These are phyloP conservation scores for Fragum whitleyi DNA, from an alignment of 2,888 invertebrate species.

Conservation along the genomic window DNA sequence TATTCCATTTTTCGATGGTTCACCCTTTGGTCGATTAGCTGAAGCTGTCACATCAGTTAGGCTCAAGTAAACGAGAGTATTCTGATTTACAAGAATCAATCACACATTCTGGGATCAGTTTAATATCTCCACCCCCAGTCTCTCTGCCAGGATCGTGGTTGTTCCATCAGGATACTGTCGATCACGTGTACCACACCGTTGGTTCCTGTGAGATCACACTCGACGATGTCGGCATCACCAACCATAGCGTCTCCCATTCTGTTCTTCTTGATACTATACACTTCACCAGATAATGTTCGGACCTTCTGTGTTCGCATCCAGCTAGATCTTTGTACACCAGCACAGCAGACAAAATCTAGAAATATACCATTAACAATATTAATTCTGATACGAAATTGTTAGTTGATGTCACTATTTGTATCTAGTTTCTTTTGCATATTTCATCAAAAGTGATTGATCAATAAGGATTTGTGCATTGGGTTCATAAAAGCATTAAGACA, in stretches of 20 bases:
- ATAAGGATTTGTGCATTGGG: too few relatives aligned
- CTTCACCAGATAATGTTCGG: slow-evolving; percentile 80
- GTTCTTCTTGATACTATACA: slow-evolving; percentile 37
- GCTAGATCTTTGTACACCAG: slow-evolving; percentile 83
- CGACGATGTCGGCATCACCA: slow-evolving; percentile 84
- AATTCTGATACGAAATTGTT: too few relatives aligned
- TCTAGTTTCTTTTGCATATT: too few relatives aligned
- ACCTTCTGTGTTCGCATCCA: slow-evolving; percentile 84
- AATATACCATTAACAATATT: slow-evolving; percentile 3
- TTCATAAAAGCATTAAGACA: too few relatives aligned
- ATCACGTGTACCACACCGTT: slow-evolving; percentile 91
- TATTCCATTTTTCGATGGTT: too few relatives aligned
- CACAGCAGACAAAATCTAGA: slow-evolving; percentile 84
- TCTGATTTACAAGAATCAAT: too few relatives aligned
- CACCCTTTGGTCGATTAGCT: too few relatives aligned
- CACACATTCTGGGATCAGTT: neutral
- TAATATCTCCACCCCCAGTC: slow-evolving; percentile 7
- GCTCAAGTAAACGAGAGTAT: too few relatives aligned
- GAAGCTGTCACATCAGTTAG: too few relatives aligned
- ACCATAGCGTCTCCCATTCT: slow-evolving; percentile 71
- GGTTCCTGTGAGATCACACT: slow-evolving; percentile 88
- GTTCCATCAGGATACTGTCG: slow-evolving; percentile 87
- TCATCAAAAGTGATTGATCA: too few relatives aligned
- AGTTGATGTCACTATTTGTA: too few relatives aligned
- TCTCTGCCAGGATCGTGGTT: slow-evolving; percentile 6